A percentile compares a stretch with the other conserved stretches of the same genome.
Conservation (phyloP, 2,113 vertebrate genomes). For the Amazona vittata region DNA sequence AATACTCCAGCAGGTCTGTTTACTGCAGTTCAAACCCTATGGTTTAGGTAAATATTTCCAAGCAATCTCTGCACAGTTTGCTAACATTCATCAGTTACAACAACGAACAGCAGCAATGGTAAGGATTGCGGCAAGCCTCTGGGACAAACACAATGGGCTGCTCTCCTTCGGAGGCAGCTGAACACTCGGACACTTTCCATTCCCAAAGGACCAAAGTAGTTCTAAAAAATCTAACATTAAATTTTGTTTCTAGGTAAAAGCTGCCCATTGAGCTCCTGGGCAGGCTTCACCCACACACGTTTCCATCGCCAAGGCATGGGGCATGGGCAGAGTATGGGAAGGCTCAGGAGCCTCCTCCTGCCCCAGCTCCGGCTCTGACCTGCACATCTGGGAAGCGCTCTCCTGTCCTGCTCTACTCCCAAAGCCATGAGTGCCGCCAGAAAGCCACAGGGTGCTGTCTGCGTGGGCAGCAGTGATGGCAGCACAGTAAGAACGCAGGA, state of each 20-base stretch:
- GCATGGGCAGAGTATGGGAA: neutral
- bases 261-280: neutral
- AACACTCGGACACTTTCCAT: neutral
- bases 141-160: neutral
- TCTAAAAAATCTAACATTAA: neutral
- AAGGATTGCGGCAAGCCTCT: neutral
- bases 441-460: neutral
- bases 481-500: neutral
- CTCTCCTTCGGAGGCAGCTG: neutral
- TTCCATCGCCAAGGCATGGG: neutral
- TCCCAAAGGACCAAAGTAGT: neutral
- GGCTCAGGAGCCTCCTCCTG: neutral
- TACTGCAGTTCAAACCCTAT: neutral
- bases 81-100: neutral
- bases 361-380: neutral
- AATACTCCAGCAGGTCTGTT: neutral
- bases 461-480: neutral
- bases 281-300: neutral
- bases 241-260: neutral
- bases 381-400: neutral
- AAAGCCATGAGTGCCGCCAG: neutral
- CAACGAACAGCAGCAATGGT: neutral
- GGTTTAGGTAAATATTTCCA: neutral
- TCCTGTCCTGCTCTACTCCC: slow-evolving; percentile 16
- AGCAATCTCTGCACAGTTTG: neutral